A percentile compares a stretch with the other conserved stretches of the same genome.
Evolutionary conservation across 1,140 invertebrate species (phyloP).

Genomic region (Orussus abietinus): DNA sequence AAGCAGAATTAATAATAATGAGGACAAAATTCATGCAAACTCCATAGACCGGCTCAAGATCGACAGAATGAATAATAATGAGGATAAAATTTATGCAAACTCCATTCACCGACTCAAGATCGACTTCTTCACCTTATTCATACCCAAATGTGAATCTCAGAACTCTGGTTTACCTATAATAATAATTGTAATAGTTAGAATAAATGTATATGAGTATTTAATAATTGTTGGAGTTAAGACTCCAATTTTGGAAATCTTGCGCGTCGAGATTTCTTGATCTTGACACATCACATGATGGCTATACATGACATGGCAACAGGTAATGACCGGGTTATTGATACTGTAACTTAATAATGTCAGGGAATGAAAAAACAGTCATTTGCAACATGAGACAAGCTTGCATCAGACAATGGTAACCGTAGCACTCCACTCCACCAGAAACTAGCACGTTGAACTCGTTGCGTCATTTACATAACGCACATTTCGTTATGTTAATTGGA

Average conservation of each 20-base stretch:
- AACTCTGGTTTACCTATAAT: no score
- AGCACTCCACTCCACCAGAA: slow-evolving; percentile 5
- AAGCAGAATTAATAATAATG: no score
- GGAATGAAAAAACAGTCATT: slow-evolving; percentile 1
- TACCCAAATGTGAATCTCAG: no score
- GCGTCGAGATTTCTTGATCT: background rate
- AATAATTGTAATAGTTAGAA: no score
- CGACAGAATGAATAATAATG: no score
- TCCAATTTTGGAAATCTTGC: background rate
- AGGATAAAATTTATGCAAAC: no score
- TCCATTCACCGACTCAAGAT: no score
- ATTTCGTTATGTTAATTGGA: no score
- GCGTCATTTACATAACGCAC: no score
- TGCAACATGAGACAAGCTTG: slow-evolving; percentile 12
- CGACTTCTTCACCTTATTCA: background rate
- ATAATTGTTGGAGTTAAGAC: background rate
- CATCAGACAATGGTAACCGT: slow-evolving; percentile 10
- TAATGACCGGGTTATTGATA: background rate
- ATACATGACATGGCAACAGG: background rate
- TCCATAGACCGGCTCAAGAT: no score
- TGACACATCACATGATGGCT: background rate
- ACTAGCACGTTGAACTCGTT: background rate
- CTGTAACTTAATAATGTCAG: background rate
- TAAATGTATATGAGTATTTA: background rate
- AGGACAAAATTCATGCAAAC: no score